Percentiles rank a stretch among this genome's conserved stretches.
Conservation (phyloP, 2,113 vertebrate species). For the Epinephelus moara region DNA sequence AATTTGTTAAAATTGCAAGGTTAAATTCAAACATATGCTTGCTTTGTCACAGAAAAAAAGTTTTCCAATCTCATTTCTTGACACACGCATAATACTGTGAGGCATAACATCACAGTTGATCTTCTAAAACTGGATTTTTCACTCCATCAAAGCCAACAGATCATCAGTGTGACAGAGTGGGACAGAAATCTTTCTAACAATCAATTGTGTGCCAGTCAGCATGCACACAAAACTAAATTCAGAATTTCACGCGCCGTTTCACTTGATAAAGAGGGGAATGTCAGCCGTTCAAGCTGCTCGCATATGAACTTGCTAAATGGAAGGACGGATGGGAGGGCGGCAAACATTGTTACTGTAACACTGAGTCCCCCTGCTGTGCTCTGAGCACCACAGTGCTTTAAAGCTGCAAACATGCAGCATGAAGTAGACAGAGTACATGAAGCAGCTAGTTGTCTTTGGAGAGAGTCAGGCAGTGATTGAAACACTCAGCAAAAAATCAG, state of each 20-base stretch:
- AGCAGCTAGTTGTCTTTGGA: conserved; percentile 1
- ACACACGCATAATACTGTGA: conserved; percentile 16
- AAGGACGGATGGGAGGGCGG: conserved; percentile 18
- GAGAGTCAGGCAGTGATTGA: conserved; percentile 1
- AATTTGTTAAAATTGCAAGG: conserved; percentile 1
- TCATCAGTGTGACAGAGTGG: conserved; percentile 50
- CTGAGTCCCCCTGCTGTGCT: conserved; percentile 45
- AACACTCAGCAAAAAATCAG: conserved; percentile 10
- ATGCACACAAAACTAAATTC: conserved; percentile 33
- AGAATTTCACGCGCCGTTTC: conserved; percentile 50
- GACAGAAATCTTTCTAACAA: conserved; percentile 65
- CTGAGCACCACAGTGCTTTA: conserved; percentile 36
- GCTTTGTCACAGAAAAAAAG: conserved; percentile 1
- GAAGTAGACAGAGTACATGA: conserved; percentile 8
- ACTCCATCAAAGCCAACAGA: conserved; percentile 53
- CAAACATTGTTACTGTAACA: conserved; percentile 48
- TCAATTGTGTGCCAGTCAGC: conserved; percentile 46
- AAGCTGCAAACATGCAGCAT: conserved; percentile 43
- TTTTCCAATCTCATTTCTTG: conserved; percentile 9
- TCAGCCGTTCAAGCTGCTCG: conserved; percentile 21
- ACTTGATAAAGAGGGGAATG: conserved; percentile 45
- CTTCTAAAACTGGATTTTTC: conserved; percentile 42
- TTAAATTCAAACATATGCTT: neutral
- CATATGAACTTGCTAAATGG: conserved; percentile 44
- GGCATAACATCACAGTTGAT: conserved; percentile 35